Base-by-base conservation (phyloP, 2,797 vertebrate species). In the Channa striata region DNA sequence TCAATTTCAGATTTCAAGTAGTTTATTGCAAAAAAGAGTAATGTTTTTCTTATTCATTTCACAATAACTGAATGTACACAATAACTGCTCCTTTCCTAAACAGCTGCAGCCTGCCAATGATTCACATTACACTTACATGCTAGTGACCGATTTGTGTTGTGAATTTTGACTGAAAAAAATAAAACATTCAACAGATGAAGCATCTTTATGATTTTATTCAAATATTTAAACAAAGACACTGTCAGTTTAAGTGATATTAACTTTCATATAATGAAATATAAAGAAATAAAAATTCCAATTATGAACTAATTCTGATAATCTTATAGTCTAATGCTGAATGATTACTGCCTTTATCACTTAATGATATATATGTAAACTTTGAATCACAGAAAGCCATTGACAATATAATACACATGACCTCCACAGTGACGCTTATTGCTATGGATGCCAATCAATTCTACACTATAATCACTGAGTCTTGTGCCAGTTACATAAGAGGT, bases 161-260 rank as follows among this genome's bases (percentile, higher is more conserved):
- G 11, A 68, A 43, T 25, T 21, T 44, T 44, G 3, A 51, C 7
- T 13, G 1, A 71, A 69, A 47, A 52, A 37, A 8, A 71, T 30
- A 50, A 52, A 4, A 46, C 13, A 57, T 59, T 61, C 8, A 65
- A 53, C 48, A 42, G 21, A 62, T 56, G 4, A 39, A 81, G 57
- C 42, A 68, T 42, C 61, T 2, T 47, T 62, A 64, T 33, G n/a
- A 66, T 44, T 82, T 74, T 66, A 81, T 74, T 83, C 12, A 68
- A 54, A 37, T 66, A 81, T 74, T 83, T 11, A 68, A 54, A 37
- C 56, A 69, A 65, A 43, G 63, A 73, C 54, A 54, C 14, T 12
- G 36, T 43, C 5, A 62, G 6, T 61, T 48, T 36, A 75, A 81
- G 74, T 25, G 51, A 49, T 57, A 59, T 52, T 42, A 30, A 11